Base-by-base conservation (phyloP, 2,888 invertebrate species). In the Drosophila buzzatii region DNA sequence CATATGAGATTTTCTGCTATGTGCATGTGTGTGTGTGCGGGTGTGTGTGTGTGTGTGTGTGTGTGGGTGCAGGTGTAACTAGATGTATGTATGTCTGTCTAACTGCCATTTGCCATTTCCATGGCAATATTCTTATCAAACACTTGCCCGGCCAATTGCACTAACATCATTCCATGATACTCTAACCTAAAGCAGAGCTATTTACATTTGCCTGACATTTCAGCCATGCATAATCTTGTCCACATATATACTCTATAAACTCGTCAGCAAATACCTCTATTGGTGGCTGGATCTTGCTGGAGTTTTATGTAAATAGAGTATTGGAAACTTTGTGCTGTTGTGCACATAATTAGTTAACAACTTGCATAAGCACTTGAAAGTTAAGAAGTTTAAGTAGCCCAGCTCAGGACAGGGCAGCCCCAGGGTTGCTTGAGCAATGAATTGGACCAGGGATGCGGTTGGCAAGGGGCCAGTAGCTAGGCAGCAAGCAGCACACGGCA, bases 271-370 rank as follows among this genome's bases (percentile, higher is more conserved):
- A 9, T 16, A 27, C 18, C 16, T 31, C 23, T 0, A 14, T 49
- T 27, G 23, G 12, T 27, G 27, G 23, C 35, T 35, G 23, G 35
- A 60, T 12, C 10, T 33, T 12, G 57, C 39, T 44, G 12, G 20
- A 20, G 37, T 53, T 44, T 55, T 57, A 47, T 61, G 51, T 51
- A 51, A 41, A 57, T 41, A 57, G 56, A 33, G 45, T 60, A 51
- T 55, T 69, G 67, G 75, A 59, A 65, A 55, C 65, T 63, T 73
- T 64, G n/a, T 64, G 52, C 51, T 70, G 58, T 52, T 67, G 60
- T 56, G 31, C 62, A 71, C 73, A 68, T 84, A 86, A 86, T 89
- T 84, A 79, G 82, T 76, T 77, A 89, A 76, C 82, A 86, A 86
- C 67, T 86, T 79, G 69, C 66, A 66, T 79, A 74, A 84, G 73